A percentile compares a stretch with the other conserved stretches of the same genome.
Evolutionary conservation across 2,797 vertebrate genomes (phyloP).

Genomic region (Pristis pectinata): DNA sequence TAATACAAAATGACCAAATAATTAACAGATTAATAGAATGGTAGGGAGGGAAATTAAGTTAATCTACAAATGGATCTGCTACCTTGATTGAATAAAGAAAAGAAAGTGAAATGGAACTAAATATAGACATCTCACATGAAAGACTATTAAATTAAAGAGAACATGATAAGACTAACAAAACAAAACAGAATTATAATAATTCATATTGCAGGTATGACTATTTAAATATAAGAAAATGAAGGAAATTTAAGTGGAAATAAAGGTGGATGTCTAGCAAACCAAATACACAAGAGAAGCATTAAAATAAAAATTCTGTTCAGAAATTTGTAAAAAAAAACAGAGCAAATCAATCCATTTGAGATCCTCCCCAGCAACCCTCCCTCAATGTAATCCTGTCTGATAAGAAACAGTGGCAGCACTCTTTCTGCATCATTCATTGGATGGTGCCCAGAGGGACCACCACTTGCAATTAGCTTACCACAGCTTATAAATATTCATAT

Average conservation of each 20-base stretch:
- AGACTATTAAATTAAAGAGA: background rate
- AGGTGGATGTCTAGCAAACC: background rate
- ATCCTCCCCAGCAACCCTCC: slow-evolving; percentile 7
- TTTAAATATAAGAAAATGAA: background rate
- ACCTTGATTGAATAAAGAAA: background rate
- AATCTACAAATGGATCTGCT: background rate
- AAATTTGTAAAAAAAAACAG: background rate
- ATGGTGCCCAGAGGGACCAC: background rate
- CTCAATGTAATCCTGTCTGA: slow-evolving; percentile 2
- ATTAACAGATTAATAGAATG: background rate
- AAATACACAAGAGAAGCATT: slow-evolving; percentile 30
- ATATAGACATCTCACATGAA: background rate
- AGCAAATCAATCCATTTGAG: slow-evolving; percentile 20
- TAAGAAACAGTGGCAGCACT: background rate
- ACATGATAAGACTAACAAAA: background rate
- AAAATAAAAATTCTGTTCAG: slow-evolving; percentile 25
- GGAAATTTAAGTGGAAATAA: slow-evolving; percentile 1
- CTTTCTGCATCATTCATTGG: background rate
- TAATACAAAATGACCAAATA: background rate
- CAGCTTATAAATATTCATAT: slow-evolving; percentile 29
- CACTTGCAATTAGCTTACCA: background rate
- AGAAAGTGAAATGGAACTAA: background rate
- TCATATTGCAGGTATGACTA: background rate
- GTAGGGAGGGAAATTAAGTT: background rate
- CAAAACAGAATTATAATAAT: background rate